Conservation (phyloP, 2,888 invertebrate genomes). For the Zele albiditarsus region DNA sequence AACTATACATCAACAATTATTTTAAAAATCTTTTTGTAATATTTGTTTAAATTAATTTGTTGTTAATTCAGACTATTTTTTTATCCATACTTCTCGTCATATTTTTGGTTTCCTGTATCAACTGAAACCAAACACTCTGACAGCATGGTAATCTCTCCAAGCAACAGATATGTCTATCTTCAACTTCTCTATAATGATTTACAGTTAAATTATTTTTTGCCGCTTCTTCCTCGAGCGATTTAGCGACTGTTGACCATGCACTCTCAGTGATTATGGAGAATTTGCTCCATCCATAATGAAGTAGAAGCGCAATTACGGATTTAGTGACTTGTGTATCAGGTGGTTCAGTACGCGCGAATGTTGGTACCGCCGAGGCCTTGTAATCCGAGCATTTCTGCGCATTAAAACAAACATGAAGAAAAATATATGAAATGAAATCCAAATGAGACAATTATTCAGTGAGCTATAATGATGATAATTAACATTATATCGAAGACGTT, state of each 20-base stretch:
- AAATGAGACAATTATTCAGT: conserved; percentile 21
- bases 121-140: conserved; percentile 87
- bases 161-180: conserved; percentile 85
- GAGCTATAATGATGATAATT: background rate
- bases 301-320: conserved; percentile 92
- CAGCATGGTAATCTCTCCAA: conserved; percentile 84
- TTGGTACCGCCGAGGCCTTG: conserved; percentile 88
- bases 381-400: conserved; percentile 94
- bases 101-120: conserved; percentile 89
- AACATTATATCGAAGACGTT: conserved; percentile 5
- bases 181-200: conserved; percentile 83
- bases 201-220: conserved; percentile 86
- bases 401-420: conserved; percentile 67
- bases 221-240: conserved; percentile 86
- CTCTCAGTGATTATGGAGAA: conserved; percentile 92
- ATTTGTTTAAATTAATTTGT: conserved; percentile 18
- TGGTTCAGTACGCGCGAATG: conserved; percentile 95
- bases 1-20: conserved; percentile 78
- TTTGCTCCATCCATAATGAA: conserved; percentile 94
- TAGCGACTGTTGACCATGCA: conserved; percentile 86
- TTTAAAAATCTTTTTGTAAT: background rate
- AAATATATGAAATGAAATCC: conserved; percentile 41
- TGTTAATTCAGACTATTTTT: background rate
- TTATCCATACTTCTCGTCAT: conserved; percentile 82
- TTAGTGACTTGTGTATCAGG: conserved; percentile 96